phyloP scores from a whole-genome alignment of 1,140 invertebrate species.

The Chironomus tepperi region DNA sequence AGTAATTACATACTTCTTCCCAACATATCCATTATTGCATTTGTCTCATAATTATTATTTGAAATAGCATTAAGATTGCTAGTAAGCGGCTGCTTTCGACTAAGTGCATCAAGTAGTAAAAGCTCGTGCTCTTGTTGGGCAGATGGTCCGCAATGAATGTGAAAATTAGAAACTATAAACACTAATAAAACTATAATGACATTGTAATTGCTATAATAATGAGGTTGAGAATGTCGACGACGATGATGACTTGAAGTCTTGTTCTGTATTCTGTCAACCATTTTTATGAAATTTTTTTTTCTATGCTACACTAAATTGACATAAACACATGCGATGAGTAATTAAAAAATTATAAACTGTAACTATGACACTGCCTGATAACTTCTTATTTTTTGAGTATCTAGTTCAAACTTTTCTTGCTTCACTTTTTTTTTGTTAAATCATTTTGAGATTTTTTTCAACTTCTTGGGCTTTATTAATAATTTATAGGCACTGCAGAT shows the following conservation, averaged over 20 bases:
- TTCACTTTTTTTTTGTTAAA: no score
- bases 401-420: no score
- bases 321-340: no score
- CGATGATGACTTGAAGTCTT: no score
- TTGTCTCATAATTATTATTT: conserved; percentile 39
- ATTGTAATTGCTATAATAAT: background rate
- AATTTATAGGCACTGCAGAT: no score
- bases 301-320: no score
- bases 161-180: conserved; percentile 19
- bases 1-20: conserved; percentile 60
- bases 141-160: conserved; percentile 39
- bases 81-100: conserved; percentile 51
- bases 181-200: conserved; percentile 15
- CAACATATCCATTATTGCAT: conserved; percentile 68
- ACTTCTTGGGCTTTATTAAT: no score
- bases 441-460: no score
- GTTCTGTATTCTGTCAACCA: background rate
- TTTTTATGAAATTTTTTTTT: background rate
- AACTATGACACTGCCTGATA: no score
- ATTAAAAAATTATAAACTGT: no score
- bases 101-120: conserved; percentile 59
- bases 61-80: conserved; percentile 41
- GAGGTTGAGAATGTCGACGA: no score
- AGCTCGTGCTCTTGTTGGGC: conserved; percentile 63
- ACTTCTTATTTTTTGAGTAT: no score